A percentile compares a stretch with the other conserved stretches of the same genome.
These are phyloP conservation scores for Schizaphis graminum DNA, from an alignment of 2,888 invertebrate species.

Conservation along the genomic window DNA sequence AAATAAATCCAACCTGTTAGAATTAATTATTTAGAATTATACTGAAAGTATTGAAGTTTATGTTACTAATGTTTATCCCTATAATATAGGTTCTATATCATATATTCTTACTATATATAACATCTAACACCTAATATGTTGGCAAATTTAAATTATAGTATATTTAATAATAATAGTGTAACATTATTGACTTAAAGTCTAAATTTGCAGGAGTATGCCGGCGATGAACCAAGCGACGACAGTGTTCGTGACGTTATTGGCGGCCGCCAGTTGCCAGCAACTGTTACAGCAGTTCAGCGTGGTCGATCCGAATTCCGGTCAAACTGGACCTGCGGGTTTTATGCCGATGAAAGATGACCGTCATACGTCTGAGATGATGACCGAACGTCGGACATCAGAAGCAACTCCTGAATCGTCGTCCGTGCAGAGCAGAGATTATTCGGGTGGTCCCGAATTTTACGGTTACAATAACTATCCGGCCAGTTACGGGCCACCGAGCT, in stretches of 20 bases:
- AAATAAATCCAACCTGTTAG: neutral
- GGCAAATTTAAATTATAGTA: neutral
- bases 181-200: neutral
- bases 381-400: neutral
- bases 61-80: neutral
- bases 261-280: slow-evolving; percentile 18
- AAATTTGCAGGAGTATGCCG: neutral
- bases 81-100: neutral
- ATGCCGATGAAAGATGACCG: slow-evolving; percentile 38
- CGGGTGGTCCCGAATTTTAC: slow-evolving; percentile 49
- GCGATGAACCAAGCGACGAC: slow-evolving; percentile 5
- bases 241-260: neutral
- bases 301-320: neutral
- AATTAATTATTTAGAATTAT: neutral
- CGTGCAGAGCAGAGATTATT: slow-evolving; percentile 57
- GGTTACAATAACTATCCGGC: slow-evolving; percentile 56
- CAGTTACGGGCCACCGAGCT: slow-evolving; percentile 54
- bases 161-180: neutral
- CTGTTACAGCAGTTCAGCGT: neutral
- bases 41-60: neutral
- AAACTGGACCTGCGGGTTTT: slow-evolving; percentile 17
- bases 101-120: neutral
- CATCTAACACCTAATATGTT: neutral
- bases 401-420: slow-evolving; percentile 44
- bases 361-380: neutral